phyloP scores from a whole-genome alignment of 2,797 vertebrate genomes.

The Sebastes steindachneri region DNA sequence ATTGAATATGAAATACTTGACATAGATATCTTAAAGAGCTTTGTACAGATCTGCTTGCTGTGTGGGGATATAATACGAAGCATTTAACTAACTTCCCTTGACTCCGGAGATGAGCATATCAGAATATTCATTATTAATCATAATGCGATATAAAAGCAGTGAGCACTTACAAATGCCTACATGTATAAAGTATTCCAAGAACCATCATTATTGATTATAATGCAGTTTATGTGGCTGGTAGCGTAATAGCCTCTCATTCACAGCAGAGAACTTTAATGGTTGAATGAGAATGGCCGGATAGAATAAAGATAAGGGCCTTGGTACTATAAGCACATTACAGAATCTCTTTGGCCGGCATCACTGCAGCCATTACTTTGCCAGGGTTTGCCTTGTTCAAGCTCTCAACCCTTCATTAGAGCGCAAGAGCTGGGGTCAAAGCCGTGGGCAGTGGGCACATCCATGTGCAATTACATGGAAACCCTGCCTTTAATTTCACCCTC shows the following conservation, averaged over 20 bases:
- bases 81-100: conserved; percentile 27
- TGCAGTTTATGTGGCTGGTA: conserved; percentile 41
- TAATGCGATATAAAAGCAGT: conserved; percentile 37
- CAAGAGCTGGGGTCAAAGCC: conserved; percentile 65
- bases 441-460: conserved; percentile 71
- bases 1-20: not conserved
- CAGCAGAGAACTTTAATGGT: conserved; percentile 39
- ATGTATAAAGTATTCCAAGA: conserved; percentile 11
- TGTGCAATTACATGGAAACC: conserved; percentile 76
- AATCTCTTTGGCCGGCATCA: conserved; percentile 48
- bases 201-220: conserved; percentile 68
- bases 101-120: conserved; percentile 7
- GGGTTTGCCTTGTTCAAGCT: conserved; percentile 49
- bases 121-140: conserved; percentile 64
- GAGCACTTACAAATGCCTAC: conserved; percentile 5
- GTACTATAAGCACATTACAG: conserved; percentile 50
- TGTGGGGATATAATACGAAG: not conserved
- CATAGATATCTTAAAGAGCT: not conserved
- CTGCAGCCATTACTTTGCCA: conserved; percentile 43
- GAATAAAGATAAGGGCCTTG: conserved; percentile 38
- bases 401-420: conserved; percentile 74
- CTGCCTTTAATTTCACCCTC: conserved; percentile 81
- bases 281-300: conserved; percentile 33
- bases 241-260: conserved; percentile 33
- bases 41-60: not conserved